Evolutionary conservation across 2,888 invertebrate species (phyloP).

Genomic region (Drosophila buzzatii): DNA sequence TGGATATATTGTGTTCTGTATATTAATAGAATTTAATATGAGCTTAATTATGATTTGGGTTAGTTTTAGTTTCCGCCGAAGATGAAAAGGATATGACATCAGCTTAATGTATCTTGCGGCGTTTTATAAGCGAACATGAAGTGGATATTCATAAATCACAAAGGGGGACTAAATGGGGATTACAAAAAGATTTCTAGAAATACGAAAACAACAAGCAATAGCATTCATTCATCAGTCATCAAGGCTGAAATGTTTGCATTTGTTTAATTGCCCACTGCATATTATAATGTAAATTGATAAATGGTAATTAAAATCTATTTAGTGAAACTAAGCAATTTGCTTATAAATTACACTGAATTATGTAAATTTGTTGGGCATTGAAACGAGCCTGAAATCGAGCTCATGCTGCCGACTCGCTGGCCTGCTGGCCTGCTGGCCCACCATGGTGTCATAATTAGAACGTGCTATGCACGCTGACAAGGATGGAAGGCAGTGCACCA

Average conservation of each 20-base stretch:
- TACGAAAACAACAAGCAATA: too few species aligned
- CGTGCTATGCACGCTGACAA: conserved; percentile 27
- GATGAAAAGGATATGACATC: too few species aligned
- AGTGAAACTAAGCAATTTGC: conserved; percentile 16
- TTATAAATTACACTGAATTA: conserved; percentile 33
- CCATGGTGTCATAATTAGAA: conserved; percentile 68
- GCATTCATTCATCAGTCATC: background rate
- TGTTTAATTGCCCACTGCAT: background rate
- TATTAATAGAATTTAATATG: background rate
- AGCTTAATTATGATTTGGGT: too few species aligned
- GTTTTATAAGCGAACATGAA: too few species aligned
- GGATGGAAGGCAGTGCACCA: conserved; percentile 5
- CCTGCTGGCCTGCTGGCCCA: background rate
- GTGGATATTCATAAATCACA: too few species aligned
- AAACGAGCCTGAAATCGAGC: conserved; percentile 5
- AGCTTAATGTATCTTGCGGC: too few species aligned
- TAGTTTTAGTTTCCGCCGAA: too few species aligned
- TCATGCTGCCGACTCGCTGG: background rate
- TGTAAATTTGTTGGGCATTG: conserved; percentile 10
- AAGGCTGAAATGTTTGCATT: too few species aligned
- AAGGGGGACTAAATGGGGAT: too few species aligned
- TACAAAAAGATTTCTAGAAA: too few species aligned
- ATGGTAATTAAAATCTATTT: conserved; percentile 12
- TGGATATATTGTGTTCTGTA: background rate
- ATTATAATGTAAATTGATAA: background rate